phyloP scores from a whole-genome alignment of 37 sponge, comb jelly and placozoan genomes.

The Beroe forskalii region DNA sequence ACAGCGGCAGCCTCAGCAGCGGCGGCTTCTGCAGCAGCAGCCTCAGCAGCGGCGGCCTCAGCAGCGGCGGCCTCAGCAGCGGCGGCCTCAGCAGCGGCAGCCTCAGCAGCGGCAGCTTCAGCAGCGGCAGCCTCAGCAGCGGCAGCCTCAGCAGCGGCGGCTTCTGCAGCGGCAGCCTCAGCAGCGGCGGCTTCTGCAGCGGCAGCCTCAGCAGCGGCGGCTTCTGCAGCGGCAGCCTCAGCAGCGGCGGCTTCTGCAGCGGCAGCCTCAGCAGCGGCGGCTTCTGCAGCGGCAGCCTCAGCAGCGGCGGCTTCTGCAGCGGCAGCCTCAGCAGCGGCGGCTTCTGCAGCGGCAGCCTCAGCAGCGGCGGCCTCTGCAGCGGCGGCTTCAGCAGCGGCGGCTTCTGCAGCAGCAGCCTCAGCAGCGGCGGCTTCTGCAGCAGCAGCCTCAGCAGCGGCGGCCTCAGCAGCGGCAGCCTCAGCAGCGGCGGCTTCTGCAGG shows the following conservation, averaged over 20 bases:
- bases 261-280: not conserved
- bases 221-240: not conserved
- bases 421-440: not conserved
- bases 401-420: not conserved
- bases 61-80: conserved; percentile 1
- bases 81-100: not conserved
- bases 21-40: conserved; percentile 37
- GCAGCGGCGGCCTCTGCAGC: not conserved
- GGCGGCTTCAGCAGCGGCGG: not conserved
- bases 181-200: conserved; percentile 9
- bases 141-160: not conserved
- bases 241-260: not conserved
- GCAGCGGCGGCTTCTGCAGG: conserved; percentile 26
- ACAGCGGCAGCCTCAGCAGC: not conserved
- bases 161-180: conserved; percentile 36
- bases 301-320: not conserved
- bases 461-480: not conserved
- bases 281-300: not conserved
- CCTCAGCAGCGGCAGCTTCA: conserved; percentile 1
- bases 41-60: not conserved
- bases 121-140: conserved; percentile 1
- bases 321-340: not conserved
- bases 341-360: not conserved
- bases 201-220: conserved; percentile 3
- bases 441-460: not conserved